Evolutionary conservation across 2,888 invertebrate genomes (phyloP).

Genomic region (Muscina levida): DNA sequence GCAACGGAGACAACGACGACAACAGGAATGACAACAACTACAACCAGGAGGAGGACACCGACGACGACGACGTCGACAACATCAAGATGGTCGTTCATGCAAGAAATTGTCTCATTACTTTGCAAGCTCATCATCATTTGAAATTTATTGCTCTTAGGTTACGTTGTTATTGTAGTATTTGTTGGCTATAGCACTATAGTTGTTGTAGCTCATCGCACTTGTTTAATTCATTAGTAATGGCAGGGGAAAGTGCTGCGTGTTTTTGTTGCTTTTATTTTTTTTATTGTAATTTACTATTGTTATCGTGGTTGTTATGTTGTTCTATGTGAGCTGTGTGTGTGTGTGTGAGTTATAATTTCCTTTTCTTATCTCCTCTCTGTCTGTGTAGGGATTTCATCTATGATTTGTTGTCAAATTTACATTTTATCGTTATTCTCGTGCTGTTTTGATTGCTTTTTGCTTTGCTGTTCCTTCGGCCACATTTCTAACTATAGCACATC

Average conservation of each 20-base stretch:
- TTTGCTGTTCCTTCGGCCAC: too few species aligned
- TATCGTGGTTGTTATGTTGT: background rate
- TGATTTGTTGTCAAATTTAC: conserved; percentile 22
- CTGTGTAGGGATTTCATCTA: conserved; percentile 7
- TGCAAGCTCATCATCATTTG: conserved; percentile 39
- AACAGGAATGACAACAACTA: background rate
- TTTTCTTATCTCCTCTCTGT: background rate
- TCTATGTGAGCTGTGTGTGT: background rate
- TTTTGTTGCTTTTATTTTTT: background rate
- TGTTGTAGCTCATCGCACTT: background rate
- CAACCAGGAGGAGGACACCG: background rate
- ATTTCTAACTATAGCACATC: too few species aligned
- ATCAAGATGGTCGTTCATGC: conserved; percentile 24
- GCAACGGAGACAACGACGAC: background rate
- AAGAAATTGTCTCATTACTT: conserved; percentile 30
- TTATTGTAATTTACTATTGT: background rate
- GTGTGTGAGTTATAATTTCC: too few species aligned
- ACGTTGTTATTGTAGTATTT: background rate
- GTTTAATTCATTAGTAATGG: background rate
- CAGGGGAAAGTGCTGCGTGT: background rate
- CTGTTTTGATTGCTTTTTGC: background rate
- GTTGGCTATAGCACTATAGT: background rate
- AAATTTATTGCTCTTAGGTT: conserved; percentile 20
- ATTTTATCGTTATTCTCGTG: conserved; percentile 13
- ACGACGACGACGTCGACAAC: too few species aligned